Evolutionary conservation across 2,888 invertebrate genomes (phyloP), one percentile per base, ranked within the genome.

Genomic region (Oligia latruncula): DNA sequence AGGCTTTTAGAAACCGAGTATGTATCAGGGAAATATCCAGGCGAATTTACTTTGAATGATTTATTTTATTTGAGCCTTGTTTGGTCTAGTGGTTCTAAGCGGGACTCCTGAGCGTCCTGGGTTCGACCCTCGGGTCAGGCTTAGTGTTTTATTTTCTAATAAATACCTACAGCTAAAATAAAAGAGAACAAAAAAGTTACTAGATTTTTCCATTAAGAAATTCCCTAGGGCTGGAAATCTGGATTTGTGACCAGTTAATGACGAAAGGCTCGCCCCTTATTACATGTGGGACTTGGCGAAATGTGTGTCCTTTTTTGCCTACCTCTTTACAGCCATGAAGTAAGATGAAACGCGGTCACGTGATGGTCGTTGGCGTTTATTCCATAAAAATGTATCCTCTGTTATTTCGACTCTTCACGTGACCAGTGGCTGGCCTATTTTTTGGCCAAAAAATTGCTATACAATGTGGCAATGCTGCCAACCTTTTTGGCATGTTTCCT

Each of bases 1-100:
- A 75, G 62, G 68, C 68, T 83, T 58, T 83, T 49, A 68, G 46
- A 58, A 55, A 49, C 40, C 46, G 55, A 55, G 29, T n/a, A 40
- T 68, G 40, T 70, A 81, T 70, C 76, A 62, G 35, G 49, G 35
- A 35, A 82, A 82, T 82, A 80, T 82, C 43, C 67, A 46, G 15
- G 35, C 5, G 66, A 40, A 62, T 80, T 82, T 80, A 62, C 23
- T 52, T 74, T 1, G 13, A 13, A 23, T 62, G 52, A 75, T 82
- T 82, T 80, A 68, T 75, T 62, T 82, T 80, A 55, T 75, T 62
- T 52, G 1, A 35, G 17, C 15, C 11, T 1, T 35, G 1, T 4
- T 17, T n/a, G 5, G 13, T 23, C 5, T 64, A 60, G 9, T 60
- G 17, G 23, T 79, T 17, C 5, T 3, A 5, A 60, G 8, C 3